Evolutionary conservation across 2,797 vertebrate genomes (phyloP), one percentile per base, ranked within the genome.

Genomic region (Gila robusta): DNA sequence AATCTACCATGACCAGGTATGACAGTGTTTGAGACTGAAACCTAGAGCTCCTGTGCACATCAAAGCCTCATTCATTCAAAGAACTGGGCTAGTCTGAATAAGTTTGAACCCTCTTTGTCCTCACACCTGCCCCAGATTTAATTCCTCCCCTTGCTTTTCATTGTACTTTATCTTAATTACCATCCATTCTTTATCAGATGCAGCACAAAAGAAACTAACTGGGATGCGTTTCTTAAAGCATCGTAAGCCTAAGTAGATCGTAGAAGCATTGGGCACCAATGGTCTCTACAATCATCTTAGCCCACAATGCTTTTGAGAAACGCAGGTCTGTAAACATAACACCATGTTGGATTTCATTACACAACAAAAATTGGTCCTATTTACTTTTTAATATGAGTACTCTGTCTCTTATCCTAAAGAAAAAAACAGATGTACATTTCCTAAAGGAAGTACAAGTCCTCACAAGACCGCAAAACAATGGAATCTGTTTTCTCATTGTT

Each of bases 1-100:
- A 92, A 95, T 99, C 87, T 98, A 97, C 94, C 98, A 99, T 54
- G 98, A 99, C 93, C 98, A 99, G 98, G 98, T 99, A 93, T 82
- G 87, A 52, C 39, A 39, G 28, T 62, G 14, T 64, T 23, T 54
- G 26, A 64, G 12, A 28, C 44, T 83, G 54, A 6, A 78, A 32
- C 5, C 76, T 35, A 71, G 19, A 73, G 26, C 19, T 74, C 32
- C 2, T 66, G 21, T 59, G 70, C 81, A 82, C 83, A 87, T 84
- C 35, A 74, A 72, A 87, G 86, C 91, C 92, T 91, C 87, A 90
- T 91, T 94, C 92, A 90, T 88, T 93, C 87, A 91, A 87, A 82
- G 89, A 95, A 92, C 78, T 93, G 88, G 92, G 93, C 90, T 93
- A 89, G 84, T 79, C 69, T 88, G 90, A 90, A 94, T 91, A 91